phyloP scores from a whole-genome alignment of 2,797 vertebrate genomes.

The Monodelphis domestica region DNA sequence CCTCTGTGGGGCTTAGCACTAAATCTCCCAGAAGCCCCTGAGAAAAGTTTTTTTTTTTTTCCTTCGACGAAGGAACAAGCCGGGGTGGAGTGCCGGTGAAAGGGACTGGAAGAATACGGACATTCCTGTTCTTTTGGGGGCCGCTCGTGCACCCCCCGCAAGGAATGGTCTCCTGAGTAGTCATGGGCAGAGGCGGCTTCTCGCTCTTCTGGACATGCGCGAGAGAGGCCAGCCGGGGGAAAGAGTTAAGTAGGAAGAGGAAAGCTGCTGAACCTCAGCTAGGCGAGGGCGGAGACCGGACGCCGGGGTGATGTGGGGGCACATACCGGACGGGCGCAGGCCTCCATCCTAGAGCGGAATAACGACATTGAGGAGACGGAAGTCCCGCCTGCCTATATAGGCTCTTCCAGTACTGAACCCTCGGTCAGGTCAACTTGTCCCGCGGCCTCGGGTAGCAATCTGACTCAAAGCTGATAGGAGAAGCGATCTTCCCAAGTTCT shows the following conservation, averaged over 20 bases:
- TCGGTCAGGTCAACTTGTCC: no score
- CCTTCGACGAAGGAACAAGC: neutral
- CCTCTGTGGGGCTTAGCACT: neutral
- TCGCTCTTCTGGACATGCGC: neutral
- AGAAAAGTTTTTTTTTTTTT: neutral
- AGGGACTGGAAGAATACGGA: neutral
- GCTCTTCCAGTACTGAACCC: neutral
- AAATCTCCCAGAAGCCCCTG: neutral
- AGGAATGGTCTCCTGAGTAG: neutral
- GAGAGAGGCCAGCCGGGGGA: neutral
- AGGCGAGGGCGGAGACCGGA: neutral
- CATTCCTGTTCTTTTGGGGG: neutral
- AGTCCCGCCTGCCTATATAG: neutral
- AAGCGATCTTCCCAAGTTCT: neutral
- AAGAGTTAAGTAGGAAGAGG: neutral
- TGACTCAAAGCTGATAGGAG: neutral
- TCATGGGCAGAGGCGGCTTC: neutral
- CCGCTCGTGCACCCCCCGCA: accelerated
- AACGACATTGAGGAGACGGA: neutral
- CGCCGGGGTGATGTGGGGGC: neutral
- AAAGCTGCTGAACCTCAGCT: neutral
- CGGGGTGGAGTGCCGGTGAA: neutral
- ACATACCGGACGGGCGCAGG: neutral
- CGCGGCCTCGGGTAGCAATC: neutral
- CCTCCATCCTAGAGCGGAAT: neutral